Evolutionary conservation across 2,113 vertebrate species (phyloP).

Genomic region (Myanophis thanlyinensis): DNA sequence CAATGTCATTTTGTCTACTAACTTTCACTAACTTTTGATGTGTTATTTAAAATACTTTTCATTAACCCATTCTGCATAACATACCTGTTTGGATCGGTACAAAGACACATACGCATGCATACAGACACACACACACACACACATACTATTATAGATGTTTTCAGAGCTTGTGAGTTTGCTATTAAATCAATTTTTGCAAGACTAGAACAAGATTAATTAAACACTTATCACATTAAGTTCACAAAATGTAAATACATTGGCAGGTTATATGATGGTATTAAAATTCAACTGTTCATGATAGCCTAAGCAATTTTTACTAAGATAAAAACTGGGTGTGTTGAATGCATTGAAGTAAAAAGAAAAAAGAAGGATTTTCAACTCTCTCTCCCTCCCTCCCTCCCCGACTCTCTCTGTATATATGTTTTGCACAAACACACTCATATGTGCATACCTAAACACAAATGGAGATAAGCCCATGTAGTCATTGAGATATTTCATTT

Average conservation of each 20-base stretch:
- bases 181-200: neutral
- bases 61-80: neutral
- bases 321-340: neutral
- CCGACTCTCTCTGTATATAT: neutral
- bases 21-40: neutral
- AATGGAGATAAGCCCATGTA: neutral
- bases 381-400: neutral
- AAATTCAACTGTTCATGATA: neutral
- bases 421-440: neutral
- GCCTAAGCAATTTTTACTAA: neutral
- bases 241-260: neutral
- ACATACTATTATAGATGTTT: neutral
- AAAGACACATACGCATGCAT: neutral
- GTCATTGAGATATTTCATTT: neutral
- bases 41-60: neutral
- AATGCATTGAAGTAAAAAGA: neutral
- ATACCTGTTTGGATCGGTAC: neutral
- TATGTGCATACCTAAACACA: neutral
- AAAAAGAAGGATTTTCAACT: neutral
- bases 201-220: neutral
- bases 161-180: neutral
- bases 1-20: neutral
- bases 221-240: neutral
- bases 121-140: neutral
- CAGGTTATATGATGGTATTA: neutral